Percentiles rank a stretch among this genome's conserved stretches.
Conservation (phyloP, 2,797 vertebrate species). For the Tragelaphus eurycerus region DNA sequence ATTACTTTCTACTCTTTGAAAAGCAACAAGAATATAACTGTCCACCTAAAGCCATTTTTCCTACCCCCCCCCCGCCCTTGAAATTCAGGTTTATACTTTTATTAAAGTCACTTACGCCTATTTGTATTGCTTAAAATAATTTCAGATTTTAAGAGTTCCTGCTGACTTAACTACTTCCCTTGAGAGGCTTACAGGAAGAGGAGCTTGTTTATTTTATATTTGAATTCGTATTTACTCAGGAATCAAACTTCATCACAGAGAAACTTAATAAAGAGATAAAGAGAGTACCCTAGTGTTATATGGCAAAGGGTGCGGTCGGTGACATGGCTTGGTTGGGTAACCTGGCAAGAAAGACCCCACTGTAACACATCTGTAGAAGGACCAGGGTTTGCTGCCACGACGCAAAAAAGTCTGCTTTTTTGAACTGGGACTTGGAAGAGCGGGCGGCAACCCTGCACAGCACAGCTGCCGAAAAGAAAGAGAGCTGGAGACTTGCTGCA, state of each 20-base stretch:
- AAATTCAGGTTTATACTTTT: not conserved
- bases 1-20: not conserved
- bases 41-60: not conserved
- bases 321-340: not conserved
- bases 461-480: not conserved
- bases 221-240: not conserved
- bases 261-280: not conserved
- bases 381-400: not conserved
- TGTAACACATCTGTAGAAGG: not conserved
- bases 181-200: not conserved
- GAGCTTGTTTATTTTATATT: not conserved
- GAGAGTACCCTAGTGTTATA: not conserved
- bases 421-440: not conserved
- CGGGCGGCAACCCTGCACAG: not conserved
- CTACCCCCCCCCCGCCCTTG: not conserved
- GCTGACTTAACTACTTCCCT: not conserved
- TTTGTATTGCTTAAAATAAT: not conserved
- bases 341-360: not conserved
- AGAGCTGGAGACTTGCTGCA: not conserved
- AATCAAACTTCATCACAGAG: slow-evolving; percentile 5
- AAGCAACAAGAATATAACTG: not conserved
- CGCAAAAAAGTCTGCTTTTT: not conserved
- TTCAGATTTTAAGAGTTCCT: slow-evolving; percentile 16
- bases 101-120: not conserved
- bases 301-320: not conserved